A percentile compares a stretch with the other conserved stretches of the same genome.
These are phyloP conservation scores for Hydraecia micacea DNA, from an alignment of 2,888 invertebrate genomes.

Conservation along the genomic window DNA sequence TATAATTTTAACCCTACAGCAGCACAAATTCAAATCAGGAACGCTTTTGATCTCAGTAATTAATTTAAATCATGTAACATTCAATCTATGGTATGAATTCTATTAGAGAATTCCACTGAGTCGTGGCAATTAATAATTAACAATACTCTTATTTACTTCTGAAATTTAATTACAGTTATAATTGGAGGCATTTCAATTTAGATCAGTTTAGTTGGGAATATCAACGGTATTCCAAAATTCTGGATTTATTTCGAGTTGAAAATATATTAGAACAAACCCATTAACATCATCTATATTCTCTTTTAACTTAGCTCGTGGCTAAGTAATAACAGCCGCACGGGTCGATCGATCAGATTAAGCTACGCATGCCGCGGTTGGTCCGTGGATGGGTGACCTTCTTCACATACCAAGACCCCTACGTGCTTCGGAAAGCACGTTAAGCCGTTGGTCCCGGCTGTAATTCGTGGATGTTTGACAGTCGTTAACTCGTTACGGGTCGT, in stretches of 20 bases:
- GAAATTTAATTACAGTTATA: conserved; percentile 53
- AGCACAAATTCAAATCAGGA: conserved; percentile 43
- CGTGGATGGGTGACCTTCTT: neutral
- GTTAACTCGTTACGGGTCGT: neutral
- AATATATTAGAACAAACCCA: neutral
- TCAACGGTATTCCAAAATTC: conserved; percentile 1
- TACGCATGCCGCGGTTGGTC: neutral
- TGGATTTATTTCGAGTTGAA: conserved; percentile 3
- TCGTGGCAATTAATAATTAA: conserved; percentile 53
- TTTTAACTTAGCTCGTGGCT: too few relatives aligned
- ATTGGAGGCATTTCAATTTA: conserved; percentile 33
- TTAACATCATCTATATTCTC: neutral
- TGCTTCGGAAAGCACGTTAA: neutral
- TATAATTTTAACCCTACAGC: conserved; percentile 32
- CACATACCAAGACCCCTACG: neutral
- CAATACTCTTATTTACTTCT: conserved; percentile 51
- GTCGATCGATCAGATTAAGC: neutral
- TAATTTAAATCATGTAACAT: conserved; percentile 57
- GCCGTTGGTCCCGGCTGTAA: neutral
- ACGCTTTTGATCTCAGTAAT: conserved; percentile 58
- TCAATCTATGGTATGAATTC: conserved; percentile 39
- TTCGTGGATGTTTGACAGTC: too few relatives aligned
- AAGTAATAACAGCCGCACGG: neutral
- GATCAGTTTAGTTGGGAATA: conserved; percentile 9
- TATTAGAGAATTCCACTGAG: conserved; percentile 43